Conservation (phyloP, 1,140 invertebrate genomes). For the Melanaphis sacchari region DNA sequence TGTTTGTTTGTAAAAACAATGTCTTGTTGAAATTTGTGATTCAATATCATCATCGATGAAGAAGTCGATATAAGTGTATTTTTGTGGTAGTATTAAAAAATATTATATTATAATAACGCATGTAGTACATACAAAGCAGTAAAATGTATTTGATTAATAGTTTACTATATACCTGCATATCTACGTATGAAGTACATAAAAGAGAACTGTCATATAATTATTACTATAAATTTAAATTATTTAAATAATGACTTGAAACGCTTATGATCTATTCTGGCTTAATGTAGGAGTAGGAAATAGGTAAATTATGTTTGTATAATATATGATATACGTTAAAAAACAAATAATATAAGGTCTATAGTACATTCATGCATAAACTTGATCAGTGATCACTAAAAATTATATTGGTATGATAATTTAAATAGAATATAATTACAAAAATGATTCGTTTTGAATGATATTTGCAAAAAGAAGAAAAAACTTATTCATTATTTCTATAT, state of each 20-base stretch:
- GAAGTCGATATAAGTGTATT: not conserved
- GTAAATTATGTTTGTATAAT: not conserved
- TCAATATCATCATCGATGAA: too few species aligned
- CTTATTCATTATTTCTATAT: too few species aligned
- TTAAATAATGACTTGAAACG: not conserved
- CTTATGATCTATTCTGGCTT: not conserved
- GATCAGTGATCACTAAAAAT: too few species aligned
- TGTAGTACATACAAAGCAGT: not conserved
- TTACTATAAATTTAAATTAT: not conserved
- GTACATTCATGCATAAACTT: too few species aligned
- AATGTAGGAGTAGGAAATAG: not conserved
- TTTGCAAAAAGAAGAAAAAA: too few species aligned
- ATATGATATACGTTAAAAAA: not conserved
- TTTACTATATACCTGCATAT: not conserved
- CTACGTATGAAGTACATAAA: not conserved
- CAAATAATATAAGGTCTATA: not conserved
- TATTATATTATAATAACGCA: not conserved
- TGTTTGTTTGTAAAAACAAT: too few species aligned
- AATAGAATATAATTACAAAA: too few species aligned
- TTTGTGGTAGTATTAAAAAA: not conserved
- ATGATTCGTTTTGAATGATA: too few species aligned
- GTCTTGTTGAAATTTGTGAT: too few species aligned
- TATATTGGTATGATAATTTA: too few species aligned
- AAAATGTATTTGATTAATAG: not conserved
- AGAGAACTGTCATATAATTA: not conserved